Conservation (phyloP, 2,113 vertebrate species). For the Pandion haliaetus region DNA sequence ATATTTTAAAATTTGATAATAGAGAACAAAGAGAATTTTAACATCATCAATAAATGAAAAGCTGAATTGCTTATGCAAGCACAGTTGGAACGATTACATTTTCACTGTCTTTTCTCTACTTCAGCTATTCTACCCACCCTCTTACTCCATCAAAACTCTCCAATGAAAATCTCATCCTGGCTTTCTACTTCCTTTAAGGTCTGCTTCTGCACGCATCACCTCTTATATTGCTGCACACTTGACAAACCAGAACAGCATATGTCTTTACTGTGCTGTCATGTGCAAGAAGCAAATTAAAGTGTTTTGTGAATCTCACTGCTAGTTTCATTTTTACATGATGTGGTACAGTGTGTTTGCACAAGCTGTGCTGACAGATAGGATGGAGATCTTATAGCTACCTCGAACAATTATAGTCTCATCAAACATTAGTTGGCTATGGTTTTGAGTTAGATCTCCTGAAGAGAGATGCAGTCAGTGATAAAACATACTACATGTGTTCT, state of each 20-base stretch:
- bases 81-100: background rate
- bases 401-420: background rate
- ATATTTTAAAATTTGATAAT: background rate
- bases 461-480: background rate
- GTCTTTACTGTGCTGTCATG: background rate
- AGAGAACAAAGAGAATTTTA: background rate
- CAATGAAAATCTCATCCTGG: background rate
- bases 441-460: background rate
- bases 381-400: background rate
- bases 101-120: background rate
- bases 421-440: background rate
- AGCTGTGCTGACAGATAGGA: slow-evolving; percentile 1
- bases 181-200: background rate
- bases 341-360: background rate
- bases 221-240: background rate
- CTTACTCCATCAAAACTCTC: background rate
- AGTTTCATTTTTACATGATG: background rate
- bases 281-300: background rate
- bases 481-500: background rate
- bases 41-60: background rate
- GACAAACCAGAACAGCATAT: background rate
- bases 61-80: background rate
- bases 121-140: background rate
- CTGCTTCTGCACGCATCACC: background rate
- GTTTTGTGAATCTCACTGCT: background rate